These are phyloP conservation scores for Megalopta genalis DNA, from an alignment of 1,140 invertebrate species.

Conservation along the genomic window DNA sequence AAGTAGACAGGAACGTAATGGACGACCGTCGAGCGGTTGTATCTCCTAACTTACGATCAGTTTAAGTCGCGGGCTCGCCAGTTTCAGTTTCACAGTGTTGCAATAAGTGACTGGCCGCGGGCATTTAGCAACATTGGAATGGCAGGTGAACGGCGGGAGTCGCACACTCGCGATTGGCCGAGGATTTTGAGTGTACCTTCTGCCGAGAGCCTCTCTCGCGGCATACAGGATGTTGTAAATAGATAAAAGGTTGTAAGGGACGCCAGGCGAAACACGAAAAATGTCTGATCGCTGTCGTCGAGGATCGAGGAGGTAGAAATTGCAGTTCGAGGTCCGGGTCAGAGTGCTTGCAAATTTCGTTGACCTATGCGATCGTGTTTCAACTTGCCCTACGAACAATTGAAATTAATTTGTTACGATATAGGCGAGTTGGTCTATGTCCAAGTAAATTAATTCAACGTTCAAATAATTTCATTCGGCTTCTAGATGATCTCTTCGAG, in stretches of 20 bases:
- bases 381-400: too few relatives aligned
- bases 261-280: neutral
- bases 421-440: too few relatives aligned
- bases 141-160: neutral
- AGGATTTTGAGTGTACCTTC: neutral
- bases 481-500: too few relatives aligned
- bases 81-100: neutral
- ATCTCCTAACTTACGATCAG: conserved; percentile 2
- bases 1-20: neutral
- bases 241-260: neutral
- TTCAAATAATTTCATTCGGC: too few relatives aligned
- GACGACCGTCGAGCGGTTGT: neutral
- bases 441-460: too few relatives aligned
- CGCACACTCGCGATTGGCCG: neutral
- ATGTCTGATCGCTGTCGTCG: too few relatives aligned
- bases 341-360: too few relatives aligned
- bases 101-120: neutral
- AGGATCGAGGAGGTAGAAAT: too few relatives aligned
- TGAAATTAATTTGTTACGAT: too few relatives aligned
- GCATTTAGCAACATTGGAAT: neutral
- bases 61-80: neutral
- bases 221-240: neutral
- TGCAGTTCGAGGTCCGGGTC: too few relatives aligned
- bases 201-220: neutral
- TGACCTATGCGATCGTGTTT: too few relatives aligned